Evolutionary conservation across 2,888 invertebrate species (phyloP).

Genomic region (Sturmia bella): DNA sequence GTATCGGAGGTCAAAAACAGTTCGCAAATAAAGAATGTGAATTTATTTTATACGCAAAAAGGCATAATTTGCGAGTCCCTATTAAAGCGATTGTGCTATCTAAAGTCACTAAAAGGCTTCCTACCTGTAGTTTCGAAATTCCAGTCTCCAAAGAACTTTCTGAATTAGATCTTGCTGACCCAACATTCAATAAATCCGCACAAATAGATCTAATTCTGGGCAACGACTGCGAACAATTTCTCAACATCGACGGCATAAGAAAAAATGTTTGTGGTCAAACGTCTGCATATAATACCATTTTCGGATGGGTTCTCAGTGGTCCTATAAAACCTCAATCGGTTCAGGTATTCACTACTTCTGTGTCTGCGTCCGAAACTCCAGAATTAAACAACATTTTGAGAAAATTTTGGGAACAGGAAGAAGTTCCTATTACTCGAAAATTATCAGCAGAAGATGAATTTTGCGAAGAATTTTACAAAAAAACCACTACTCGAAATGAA

Average conservation of each 20-base stretch:
- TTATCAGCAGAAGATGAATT: slow-evolving; percentile 14
- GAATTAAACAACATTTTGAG: slow-evolving; percentile 6
- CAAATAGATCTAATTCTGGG: slow-evolving; percentile 32
- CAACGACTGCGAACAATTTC: slow-evolving; percentile 6
- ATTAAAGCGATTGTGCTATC: slow-evolving; percentile 22
- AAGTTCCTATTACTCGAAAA: not conserved
- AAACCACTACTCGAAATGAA: slow-evolving; percentile 23
- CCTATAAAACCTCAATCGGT: not conserved
- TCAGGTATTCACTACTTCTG: not conserved
- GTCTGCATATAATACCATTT: slow-evolving; percentile 27
- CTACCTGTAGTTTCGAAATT: not conserved
- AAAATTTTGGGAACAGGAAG: slow-evolving; percentile 49
- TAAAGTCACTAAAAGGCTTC: slow-evolving; percentile 24
- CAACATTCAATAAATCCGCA: slow-evolving; percentile 29
- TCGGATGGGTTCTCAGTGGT: slow-evolving; percentile 39
- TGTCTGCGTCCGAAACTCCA: no score
- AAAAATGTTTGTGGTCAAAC: not conserved
- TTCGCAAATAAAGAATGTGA: slow-evolving; percentile 20
- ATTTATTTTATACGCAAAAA: not conserved
- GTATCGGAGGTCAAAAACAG: slow-evolving; percentile 31
- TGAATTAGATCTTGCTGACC: slow-evolving; percentile 28
- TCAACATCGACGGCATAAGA: slow-evolving; percentile 20
- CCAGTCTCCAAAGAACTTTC: not conserved
- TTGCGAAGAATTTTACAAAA: slow-evolving; percentile 19
- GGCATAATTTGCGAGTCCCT: not conserved